These are phyloP conservation scores for Drosophila oshimai DNA, from an alignment of 1,140 invertebrate species.

Conservation along the genomic window DNA sequence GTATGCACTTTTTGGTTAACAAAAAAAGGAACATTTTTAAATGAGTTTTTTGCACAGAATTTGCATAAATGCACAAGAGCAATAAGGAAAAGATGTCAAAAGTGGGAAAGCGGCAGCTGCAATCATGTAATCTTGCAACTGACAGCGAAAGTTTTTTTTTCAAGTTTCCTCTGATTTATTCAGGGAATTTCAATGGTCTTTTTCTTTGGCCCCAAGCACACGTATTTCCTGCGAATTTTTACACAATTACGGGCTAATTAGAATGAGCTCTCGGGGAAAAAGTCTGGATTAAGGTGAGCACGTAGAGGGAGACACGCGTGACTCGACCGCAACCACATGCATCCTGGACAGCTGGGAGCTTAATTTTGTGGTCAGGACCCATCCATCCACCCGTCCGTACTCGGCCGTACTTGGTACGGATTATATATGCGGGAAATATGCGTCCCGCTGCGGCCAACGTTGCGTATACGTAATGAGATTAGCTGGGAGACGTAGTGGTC, in stretches of 20 bases:
- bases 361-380: constrained; percentile 40
- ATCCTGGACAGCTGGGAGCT: constrained; percentile 17
- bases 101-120: constrained; percentile 1
- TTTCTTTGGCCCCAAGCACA: background rate
- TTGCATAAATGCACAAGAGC: constrained; percentile 60
- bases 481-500: constrained; percentile 16
- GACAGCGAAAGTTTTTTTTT: background rate
- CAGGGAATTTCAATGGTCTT: constrained; percentile 22
- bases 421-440: constrained; percentile 61
- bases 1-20: constrained; percentile 36
- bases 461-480: constrained; percentile 68
- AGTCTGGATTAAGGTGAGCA: constrained; percentile 24
- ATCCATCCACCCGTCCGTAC: background rate
- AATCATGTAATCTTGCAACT: constrained; percentile 13
- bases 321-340: constrained; percentile 37
- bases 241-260: constrained; percentile 51
- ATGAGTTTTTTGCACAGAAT: constrained; percentile 48
- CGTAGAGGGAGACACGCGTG: constrained; percentile 22
- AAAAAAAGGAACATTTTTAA: constrained; percentile 35
- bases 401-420: constrained; percentile 7
- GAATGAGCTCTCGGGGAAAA: background rate
- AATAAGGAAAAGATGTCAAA: constrained; percentile 6
- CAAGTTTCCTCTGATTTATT: background rate
- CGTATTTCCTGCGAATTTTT: constrained; percentile 13
- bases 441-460: constrained; percentile 10